Base-by-base conservation (phyloP, 1,140 invertebrate species). In the Zaprionus nigranus region DNA sequence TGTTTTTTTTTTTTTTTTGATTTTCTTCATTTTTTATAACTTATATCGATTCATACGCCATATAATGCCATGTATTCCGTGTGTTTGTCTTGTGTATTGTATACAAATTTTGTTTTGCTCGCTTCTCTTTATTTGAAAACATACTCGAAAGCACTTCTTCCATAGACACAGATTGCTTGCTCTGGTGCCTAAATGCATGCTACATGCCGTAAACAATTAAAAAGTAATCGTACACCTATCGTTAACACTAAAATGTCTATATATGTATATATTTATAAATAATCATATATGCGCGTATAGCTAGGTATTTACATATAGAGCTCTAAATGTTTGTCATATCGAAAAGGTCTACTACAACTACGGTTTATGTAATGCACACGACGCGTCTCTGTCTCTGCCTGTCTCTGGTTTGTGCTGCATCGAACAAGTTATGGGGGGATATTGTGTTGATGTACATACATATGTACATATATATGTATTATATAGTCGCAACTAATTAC, bases 141-240 rank as follows among this genome's bases (percentile, higher is more conserved):
- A 91, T 91, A 88, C 84, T 91, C 83, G n/a, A 91, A 91, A 91
- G 87, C 87, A 91, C 91, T 78, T 72, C 91, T 79, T 72, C 43
- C 28, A 87, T 82, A 80, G 53, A n/a, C n/a, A 59, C 73, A 49
- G 65, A 56, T 71, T 65, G 62, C 46, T 73, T 73, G 34, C 54
- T 85, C 36, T 81, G 60, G 53, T 63, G 67, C 73, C 72, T 88
- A 87, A 87, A 87, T 87, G 84, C 84, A 81, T 78, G 51, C 68
- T 80, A 73, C 83, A 70, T 80, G 66, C 66, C 59, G 72, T 75
- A 72, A 82, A 76, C 75, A 67, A 51, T 72, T 56, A 76, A 64
- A 62, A 57, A 26, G 24, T 64, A 58, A 30, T 46, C 26, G 38
- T 62, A 73, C 53, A 64, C 28, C 43, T 68, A 64, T 5, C 51